A percentile compares a stretch with the other conserved stretches of the same genome.
Conservation (phyloP, 2,113 vertebrate genomes). For the Neofelis nebulosa region DNA sequence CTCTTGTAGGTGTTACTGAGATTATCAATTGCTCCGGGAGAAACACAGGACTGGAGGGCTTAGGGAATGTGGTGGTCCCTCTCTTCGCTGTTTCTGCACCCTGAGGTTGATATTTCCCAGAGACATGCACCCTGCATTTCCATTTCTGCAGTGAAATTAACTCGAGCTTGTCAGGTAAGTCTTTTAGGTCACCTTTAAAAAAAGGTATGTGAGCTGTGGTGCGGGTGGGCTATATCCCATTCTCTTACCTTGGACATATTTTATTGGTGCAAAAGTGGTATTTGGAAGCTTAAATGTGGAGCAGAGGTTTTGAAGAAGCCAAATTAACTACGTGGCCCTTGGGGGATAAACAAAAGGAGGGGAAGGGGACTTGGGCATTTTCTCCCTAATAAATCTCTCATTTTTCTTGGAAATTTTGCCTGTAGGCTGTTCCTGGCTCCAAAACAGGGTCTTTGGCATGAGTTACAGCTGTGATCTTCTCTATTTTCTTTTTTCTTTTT, state of each 20-base stretch:
- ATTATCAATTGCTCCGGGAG: constrained; percentile 75
- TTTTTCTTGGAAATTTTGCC: constrained; percentile 59
- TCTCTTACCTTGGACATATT: not conserved
- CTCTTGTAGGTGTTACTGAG: constrained; percentile 77
- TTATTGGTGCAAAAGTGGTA: constrained; percentile 21
- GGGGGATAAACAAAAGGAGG: not conserved
- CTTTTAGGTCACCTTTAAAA: constrained; percentile 71
- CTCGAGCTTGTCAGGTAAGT: constrained; percentile 70
- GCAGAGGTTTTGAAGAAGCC: constrained; percentile 30
- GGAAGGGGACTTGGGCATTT: constrained; percentile 17
- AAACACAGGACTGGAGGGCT: constrained; percentile 61
- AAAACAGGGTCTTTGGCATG: constrained; percentile 46
- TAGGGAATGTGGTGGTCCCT: constrained; percentile 47
- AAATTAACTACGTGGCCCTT: constrained; percentile 31
- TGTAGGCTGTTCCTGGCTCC: not conserved
- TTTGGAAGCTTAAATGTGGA: constrained; percentile 41
- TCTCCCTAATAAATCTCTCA: not conserved
- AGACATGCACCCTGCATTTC: constrained; percentile 59
- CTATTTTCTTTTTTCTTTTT: not conserved
- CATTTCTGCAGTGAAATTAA: constrained; percentile 71
- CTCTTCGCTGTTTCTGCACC: constrained; percentile 14
- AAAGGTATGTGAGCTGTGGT: constrained; percentile 8
- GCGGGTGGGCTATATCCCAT: constrained; percentile 5
- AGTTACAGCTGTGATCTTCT: constrained; percentile 64
- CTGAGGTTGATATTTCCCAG: constrained; percentile 42